These are phyloP conservation scores for Erethizon dorsatum DNA, from an alignment of 2,797 vertebrate genomes.

Conservation along the genomic window DNA sequence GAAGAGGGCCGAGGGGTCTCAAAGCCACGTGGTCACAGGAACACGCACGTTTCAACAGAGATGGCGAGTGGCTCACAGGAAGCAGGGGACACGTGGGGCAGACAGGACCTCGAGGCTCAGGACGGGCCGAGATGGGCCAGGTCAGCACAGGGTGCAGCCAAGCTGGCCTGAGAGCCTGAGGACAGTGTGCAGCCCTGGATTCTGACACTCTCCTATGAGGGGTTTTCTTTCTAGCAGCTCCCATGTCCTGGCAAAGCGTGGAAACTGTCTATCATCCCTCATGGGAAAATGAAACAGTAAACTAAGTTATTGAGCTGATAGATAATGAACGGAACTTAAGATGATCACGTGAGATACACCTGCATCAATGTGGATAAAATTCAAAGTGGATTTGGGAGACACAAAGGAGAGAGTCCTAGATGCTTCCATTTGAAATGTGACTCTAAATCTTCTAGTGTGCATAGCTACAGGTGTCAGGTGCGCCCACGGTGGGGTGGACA, in stretches of 20 bases:
- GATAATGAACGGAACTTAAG: background rate
- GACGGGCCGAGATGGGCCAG: background rate
- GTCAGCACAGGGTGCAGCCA: background rate
- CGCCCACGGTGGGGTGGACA: background rate
- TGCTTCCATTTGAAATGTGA: background rate
- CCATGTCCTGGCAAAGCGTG: background rate
- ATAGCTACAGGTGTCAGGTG: background rate
- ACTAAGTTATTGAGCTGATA: background rate
- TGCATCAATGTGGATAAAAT: background rate
- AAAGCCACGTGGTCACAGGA: background rate
- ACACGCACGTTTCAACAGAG: background rate
- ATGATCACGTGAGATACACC: background rate
- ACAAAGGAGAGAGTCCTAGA: background rate
- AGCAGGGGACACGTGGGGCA: background rate
- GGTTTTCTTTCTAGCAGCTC: background rate
- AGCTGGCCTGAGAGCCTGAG: background rate
- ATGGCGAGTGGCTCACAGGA: background rate
- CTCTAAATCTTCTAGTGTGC: background rate
- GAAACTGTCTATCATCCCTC: background rate
- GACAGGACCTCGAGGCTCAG: background rate
- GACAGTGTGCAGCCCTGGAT: background rate
- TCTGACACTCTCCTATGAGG: background rate
- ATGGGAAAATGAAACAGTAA: background rate
- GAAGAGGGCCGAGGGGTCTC: background rate
- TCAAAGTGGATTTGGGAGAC: background rate